A percentile compares a stretch with the other conserved stretches of the same genome.
phyloP scores from a whole-genome alignment of 2,797 vertebrate species.

The Sebastes baramenuke region DNA sequence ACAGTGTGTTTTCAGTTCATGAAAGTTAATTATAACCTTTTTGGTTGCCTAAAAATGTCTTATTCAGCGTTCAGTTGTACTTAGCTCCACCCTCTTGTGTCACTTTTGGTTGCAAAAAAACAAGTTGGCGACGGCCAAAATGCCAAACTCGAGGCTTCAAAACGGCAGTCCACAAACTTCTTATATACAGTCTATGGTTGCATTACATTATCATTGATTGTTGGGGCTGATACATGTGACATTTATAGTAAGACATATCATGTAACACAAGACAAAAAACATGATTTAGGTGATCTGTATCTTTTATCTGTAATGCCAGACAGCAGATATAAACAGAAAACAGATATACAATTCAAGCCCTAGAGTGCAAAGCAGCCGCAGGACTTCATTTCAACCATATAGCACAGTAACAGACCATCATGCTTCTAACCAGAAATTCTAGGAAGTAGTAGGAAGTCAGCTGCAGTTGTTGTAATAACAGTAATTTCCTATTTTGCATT shows the following conservation, averaged over 20 bases:
- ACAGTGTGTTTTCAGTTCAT: too few species aligned
- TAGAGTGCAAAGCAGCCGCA: not conserved
- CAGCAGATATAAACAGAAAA: not conserved
- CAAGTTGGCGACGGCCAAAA: too few species aligned
- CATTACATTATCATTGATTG: not conserved
- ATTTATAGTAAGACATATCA: not conserved
- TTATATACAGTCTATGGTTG: too few species aligned
- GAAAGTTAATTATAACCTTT: too few species aligned
- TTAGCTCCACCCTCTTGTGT: too few species aligned
- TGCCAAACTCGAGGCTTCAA: too few species aligned
- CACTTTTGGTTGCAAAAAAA: too few species aligned
- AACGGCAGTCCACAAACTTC: too few species aligned
- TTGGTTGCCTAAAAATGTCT: too few species aligned
- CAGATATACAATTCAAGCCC: not conserved
- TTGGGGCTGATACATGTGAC: not conserved
- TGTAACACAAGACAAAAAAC: not conserved
- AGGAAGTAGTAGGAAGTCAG: not conserved
- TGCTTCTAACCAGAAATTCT: not conserved
- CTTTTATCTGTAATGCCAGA: not conserved
- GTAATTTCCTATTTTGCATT: not conserved
- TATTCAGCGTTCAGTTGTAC: too few species aligned
- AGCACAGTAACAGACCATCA: not conserved
- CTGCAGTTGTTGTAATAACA: not conserved
- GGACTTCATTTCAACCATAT: not conserved
- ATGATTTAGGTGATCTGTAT: not conserved